Evolutionary conservation across 2,888 invertebrate genomes (phyloP).

Genomic region (Suillia variegata): DNA sequence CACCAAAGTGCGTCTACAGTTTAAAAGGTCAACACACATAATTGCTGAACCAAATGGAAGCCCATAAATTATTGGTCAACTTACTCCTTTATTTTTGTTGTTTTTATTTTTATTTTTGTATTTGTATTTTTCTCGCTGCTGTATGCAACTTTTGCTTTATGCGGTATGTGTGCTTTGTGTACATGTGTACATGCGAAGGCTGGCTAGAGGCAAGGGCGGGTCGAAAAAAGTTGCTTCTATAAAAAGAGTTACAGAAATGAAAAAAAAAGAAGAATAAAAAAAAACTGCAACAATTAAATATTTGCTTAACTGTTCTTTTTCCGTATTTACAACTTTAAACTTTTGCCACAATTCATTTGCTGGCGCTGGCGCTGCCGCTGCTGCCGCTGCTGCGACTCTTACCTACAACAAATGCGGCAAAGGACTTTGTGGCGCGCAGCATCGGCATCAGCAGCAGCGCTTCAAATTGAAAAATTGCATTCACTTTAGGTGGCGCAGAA

Average conservation of each 20-base stretch:
- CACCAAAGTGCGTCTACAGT: constrained; percentile 24
- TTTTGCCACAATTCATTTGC: constrained; percentile 52
- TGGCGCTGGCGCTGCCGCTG: constrained; percentile 29
- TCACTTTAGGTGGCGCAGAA: constrained; percentile 56
- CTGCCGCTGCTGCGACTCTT: constrained; percentile 28
- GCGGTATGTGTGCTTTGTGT: too few relatives aligned
- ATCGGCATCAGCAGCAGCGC: constrained; percentile 15
- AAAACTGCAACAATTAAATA: constrained; percentile 59
- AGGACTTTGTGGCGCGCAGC: constrained; percentile 15
- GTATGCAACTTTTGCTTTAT: not conserved
- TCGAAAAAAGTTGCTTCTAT: constrained; percentile 21
- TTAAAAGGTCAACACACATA: constrained; percentile 51
- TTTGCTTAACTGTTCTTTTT: constrained; percentile 48
- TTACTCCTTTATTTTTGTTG: constrained; percentile 19
- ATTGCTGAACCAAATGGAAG: constrained; percentile 57
- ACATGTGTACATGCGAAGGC: too few relatives aligned
- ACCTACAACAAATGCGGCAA: constrained; percentile 29
- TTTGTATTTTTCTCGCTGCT: not conserved
- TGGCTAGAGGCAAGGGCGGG: not conserved
- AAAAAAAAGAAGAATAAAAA: constrained; percentile 29
- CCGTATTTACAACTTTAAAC: constrained; percentile 34
- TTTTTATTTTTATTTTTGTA: too few relatives aligned
- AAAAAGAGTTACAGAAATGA: too few relatives aligned
- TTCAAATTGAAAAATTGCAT: constrained; percentile 59
- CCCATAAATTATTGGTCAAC: constrained; percentile 59